phyloP scores from a whole-genome alignment of 2,888 invertebrate species.

The Mechanitis messenoides region DNA sequence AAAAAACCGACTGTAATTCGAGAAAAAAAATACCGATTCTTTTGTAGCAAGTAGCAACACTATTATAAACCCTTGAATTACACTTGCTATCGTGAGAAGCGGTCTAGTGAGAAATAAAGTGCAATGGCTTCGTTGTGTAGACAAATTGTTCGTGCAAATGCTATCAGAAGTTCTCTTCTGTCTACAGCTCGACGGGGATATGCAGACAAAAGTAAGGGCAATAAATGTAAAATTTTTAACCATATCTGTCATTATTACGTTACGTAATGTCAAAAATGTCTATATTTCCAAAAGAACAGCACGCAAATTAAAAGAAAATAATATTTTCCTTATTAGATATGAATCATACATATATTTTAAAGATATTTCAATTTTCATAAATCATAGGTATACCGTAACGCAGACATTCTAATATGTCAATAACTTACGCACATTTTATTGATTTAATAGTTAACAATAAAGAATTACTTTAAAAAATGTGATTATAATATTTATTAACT shows the following conservation, averaged over 20 bases:
- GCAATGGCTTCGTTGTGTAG: constrained; percentile 88
- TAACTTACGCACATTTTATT: constrained; percentile 40
- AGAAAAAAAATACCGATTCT: constrained; percentile 28
- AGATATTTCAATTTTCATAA: background rate
- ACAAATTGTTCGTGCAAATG: constrained; percentile 80
- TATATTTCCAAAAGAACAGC: constrained; percentile 29
- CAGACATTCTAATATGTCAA: constrained; percentile 18
- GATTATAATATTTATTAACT: background rate
- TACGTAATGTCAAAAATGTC: constrained; percentile 69
- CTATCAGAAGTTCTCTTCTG: constrained; percentile 79
- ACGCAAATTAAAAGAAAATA: constrained; percentile 9
- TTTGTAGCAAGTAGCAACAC: constrained; percentile 30
- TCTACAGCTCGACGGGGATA: constrained; percentile 78
- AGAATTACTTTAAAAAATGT: constrained; percentile 2
- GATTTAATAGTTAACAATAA: constrained; percentile 30
- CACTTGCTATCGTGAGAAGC: constrained; percentile 70
- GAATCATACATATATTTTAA: background rate
- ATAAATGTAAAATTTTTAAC: constrained; percentile 34
- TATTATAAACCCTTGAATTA: constrained; percentile 29
- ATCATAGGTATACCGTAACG: background rate
- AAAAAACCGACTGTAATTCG: background rate
- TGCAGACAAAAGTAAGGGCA: constrained; percentile 79
- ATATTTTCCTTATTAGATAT: background rate
- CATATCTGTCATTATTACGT: constrained; percentile 60
- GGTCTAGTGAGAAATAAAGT: constrained; percentile 59